phyloP scores from a whole-genome alignment of 2,797 vertebrate species.

The Ceyx erithaca region DNA sequence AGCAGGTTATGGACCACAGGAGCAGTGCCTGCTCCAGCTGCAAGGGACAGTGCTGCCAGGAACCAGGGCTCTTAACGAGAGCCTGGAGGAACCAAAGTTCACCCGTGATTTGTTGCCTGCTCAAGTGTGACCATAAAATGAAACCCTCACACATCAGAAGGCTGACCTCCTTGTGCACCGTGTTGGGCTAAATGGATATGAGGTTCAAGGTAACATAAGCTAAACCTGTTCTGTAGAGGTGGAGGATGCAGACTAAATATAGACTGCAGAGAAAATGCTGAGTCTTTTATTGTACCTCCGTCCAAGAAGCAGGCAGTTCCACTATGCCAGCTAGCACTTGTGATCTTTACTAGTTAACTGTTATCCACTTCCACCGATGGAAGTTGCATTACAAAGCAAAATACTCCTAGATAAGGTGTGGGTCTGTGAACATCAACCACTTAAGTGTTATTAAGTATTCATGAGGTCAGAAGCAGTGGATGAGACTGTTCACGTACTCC shows the following conservation, averaged over 20 bases:
- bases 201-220: background rate
- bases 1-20: background rate
- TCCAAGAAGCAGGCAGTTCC: background rate
- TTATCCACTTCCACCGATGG: background rate
- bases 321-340: background rate
- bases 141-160: slow-evolving; percentile 23
- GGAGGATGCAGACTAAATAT: background rate
- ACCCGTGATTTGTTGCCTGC: background rate
- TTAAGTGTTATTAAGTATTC: slow-evolving; percentile 38
- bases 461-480: slow-evolving; percentile 19
- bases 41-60: rapidly evolving
- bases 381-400: slow-evolving; percentile 10
- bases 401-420: background rate
- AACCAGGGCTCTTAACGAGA: background rate
- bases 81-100: slow-evolving; percentile 2
- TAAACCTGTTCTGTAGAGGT: background rate
- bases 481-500: background rate
- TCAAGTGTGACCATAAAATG: slow-evolving; percentile 27
- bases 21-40: background rate
- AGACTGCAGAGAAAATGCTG: background rate
- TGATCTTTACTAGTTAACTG: slow-evolving; percentile 10
- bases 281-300: background rate
- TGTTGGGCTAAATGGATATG: background rate
- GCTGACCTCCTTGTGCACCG: background rate
- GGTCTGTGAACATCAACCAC: slow-evolving; percentile 17